A percentile compares a stretch with the other conserved stretches of the same genome.
These are phyloP conservation scores for Shargacucullia verbasci DNA, from an alignment of 2,888 invertebrate genomes.

Conservation along the genomic window DNA sequence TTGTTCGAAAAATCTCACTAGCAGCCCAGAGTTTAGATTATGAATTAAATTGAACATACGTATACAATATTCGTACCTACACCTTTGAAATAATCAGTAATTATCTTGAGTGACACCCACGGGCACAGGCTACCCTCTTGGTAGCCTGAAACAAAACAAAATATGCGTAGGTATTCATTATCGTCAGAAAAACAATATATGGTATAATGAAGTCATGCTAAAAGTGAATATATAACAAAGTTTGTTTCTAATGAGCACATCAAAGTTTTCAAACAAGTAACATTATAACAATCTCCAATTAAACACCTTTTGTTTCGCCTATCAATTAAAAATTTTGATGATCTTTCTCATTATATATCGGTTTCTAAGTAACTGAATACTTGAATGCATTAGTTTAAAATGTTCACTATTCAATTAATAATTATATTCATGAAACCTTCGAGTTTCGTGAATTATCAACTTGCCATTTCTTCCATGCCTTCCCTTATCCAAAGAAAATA, in stretches of 20 bases:
- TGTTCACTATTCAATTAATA: constrained; percentile 11
- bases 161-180: neutral
- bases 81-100: too few species aligned
- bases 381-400: neutral
- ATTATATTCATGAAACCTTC: constrained; percentile 12
- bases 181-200: constrained; percentile 9
- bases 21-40: too few species aligned
- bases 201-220: neutral
- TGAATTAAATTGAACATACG: too few species aligned
- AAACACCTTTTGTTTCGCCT: neutral
- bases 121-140: too few species aligned
- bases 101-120: too few species aligned
- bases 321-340: constrained; percentile 14
- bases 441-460: neutral
- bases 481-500: too few species aligned
- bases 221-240: constrained; percentile 1
- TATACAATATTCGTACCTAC: too few species aligned
- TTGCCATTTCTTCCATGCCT: too few species aligned
- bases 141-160: too few species aligned
- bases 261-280: constrained; percentile 1
- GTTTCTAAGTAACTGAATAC: constrained; percentile 4
- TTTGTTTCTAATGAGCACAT: constrained; percentile 16
- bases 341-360: neutral
- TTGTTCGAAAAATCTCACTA: too few species aligned
- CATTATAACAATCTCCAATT: constrained; percentile 2